Conservation (phyloP, 2,797 vertebrate genomes). For the Brotula barbata region DNA sequence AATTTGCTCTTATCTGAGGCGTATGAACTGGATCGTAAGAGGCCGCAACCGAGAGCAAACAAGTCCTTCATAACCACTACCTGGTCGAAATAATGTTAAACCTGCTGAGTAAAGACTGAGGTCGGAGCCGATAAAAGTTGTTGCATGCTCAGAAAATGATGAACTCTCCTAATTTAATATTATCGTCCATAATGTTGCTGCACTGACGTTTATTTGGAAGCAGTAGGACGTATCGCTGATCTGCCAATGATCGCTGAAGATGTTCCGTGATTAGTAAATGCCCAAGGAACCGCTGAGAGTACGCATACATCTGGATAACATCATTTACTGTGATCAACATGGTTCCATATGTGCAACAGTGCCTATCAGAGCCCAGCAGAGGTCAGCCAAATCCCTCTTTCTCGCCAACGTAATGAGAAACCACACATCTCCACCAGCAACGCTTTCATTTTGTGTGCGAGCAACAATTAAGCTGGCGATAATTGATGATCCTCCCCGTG, state of each 20-base stretch:
- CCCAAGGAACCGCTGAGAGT: constrained; percentile 12
- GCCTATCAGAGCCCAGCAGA: constrained; percentile 70
- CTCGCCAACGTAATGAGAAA: constrained; percentile 48
- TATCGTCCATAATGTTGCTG: too few species aligned
- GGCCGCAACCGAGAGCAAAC: too few species aligned
- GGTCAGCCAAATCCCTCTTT: constrained; percentile 72
- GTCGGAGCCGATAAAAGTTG: too few species aligned
- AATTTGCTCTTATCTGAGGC: too few species aligned
- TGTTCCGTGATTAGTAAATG: too few species aligned
- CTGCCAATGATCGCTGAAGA: constrained; percentile 18
- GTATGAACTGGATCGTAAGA: too few species aligned
- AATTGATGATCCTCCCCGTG: constrained; percentile 7
- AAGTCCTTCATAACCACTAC: too few species aligned
- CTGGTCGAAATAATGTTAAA: too few species aligned
- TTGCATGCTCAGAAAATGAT: too few species aligned
- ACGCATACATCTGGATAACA: constrained; percentile 16
- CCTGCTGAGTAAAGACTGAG: too few species aligned
- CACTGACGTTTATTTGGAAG: not conserved
- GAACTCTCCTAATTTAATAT: too few species aligned
- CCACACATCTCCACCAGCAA: constrained; percentile 41
- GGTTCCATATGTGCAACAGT: constrained; percentile 46
- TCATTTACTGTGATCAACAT: constrained; percentile 36
- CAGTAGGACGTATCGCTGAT: constrained; percentile 8
- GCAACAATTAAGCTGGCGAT: constrained; percentile 38
- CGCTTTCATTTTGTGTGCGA: constrained; percentile 20